These are phyloP conservation scores for Ceyx margarethae DNA, from an alignment of 2,113 vertebrate genomes.

Conservation along the genomic window DNA sequence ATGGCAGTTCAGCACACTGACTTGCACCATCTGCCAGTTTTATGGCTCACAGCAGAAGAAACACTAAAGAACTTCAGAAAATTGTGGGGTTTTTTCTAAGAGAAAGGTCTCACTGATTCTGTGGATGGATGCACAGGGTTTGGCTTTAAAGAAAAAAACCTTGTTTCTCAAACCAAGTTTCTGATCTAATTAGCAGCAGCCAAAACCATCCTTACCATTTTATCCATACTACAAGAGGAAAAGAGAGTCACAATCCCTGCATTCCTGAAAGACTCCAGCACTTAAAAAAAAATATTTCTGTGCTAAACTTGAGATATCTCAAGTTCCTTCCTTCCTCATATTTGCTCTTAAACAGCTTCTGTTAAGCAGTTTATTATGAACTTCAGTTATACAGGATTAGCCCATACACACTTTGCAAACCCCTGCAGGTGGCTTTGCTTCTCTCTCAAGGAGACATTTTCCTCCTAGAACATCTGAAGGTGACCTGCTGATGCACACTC, in stretches of 20 bases:
- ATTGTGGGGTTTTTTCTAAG: neutral
- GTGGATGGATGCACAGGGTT: neutral
- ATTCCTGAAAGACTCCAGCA: neutral
- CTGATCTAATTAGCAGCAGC: neutral
- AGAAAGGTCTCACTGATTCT: neutral
- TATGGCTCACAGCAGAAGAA: neutral
- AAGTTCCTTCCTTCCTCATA: neutral
- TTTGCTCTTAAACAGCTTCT: neutral
- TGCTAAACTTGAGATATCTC: neutral
- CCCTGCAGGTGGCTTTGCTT: neutral
- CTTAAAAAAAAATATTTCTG: neutral
- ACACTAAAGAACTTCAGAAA: neutral
- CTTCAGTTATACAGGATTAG: neutral
- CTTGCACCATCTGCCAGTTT: neutral
- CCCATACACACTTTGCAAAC: neutral
- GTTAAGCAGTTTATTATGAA: neutral
- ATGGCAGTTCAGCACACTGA: neutral
- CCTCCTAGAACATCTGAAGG: neutral
- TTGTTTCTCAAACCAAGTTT: neutral
- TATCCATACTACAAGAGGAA: neutral
- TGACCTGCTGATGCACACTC: neutral
- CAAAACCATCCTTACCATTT: neutral
- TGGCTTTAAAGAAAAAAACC: neutral
- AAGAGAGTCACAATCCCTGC: neutral
- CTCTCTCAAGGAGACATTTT: neutral